Conservation (phyloP, 2,113 vertebrate genomes). For the Cyanoderma ruficeps region DNA sequence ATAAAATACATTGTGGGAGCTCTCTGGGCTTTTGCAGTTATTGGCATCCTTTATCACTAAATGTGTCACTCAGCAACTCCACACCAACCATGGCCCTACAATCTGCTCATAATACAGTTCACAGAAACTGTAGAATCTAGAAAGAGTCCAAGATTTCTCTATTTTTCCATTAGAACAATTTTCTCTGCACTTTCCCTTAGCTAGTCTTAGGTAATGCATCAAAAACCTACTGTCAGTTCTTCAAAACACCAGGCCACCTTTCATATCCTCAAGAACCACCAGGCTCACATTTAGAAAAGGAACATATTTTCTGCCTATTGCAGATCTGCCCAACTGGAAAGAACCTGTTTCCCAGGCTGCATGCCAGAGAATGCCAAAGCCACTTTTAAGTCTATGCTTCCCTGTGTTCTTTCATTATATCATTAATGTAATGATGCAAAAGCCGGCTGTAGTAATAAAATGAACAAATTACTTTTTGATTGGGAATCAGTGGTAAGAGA, state of each 20-base stretch:
- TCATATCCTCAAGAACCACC: not conserved
- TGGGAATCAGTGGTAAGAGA: not conserved
- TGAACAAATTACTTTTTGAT: not conserved
- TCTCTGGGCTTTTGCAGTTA: not conserved
- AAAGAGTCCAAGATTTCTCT: not conserved
- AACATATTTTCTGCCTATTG: not conserved
- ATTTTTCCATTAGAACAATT: not conserved
- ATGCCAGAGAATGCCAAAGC: not conserved
- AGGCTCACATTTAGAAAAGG: not conserved
- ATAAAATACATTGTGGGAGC: not conserved
- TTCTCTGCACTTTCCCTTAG: not conserved
- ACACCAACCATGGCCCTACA: fast-evolving
- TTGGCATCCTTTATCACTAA: not conserved
- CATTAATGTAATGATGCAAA: not conserved
- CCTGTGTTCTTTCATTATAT: not conserved
- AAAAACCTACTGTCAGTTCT: not conserved
- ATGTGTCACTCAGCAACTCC: not conserved
- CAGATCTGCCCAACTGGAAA: not conserved
- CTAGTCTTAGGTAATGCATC: not conserved
- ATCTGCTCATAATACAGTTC: not conserved
- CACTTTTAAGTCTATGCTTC: not conserved
- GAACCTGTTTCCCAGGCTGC: not conserved
- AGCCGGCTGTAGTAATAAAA: not conserved
- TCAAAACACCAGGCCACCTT: not conserved
- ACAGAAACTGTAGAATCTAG: not conserved